These are phyloP conservation scores for Chaetodon trifasciatus DNA, from an alignment of 2,797 vertebrate genomes.

Conservation along the genomic window DNA sequence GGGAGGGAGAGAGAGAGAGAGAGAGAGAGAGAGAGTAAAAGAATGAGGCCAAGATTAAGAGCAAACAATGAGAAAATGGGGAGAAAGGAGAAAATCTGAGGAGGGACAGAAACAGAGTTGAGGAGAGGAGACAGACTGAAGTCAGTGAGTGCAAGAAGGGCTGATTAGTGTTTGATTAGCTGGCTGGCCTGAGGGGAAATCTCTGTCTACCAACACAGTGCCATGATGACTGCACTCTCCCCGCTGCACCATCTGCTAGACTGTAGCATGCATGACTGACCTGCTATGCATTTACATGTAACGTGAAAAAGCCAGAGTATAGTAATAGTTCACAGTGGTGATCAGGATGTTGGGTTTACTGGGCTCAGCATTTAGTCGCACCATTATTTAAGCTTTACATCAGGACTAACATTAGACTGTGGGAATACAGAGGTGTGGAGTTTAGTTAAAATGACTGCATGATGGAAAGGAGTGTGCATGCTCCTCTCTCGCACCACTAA, in stretches of 20 bases:
- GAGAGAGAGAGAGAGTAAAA: conserved; percentile 11
- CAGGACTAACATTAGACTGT: not conserved
- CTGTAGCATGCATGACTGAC: conserved; percentile 56
- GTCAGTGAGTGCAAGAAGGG: conserved; percentile 46
- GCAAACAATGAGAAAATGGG: conserved; percentile 32
- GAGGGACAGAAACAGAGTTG: conserved; percentile 21
- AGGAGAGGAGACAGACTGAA: conserved; percentile 26
- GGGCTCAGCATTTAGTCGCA: not conserved
- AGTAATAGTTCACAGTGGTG: not conserved
- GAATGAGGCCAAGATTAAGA: conserved; percentile 58
- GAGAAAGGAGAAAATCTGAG: conserved; percentile 33
- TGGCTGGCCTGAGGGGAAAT: conserved; percentile 62
- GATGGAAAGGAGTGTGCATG: conserved; percentile 26
- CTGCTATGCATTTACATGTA: conserved; percentile 38
- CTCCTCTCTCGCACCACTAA: conserved; percentile 31
- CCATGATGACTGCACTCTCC: conserved; percentile 50
- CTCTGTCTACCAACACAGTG: conserved; percentile 47
- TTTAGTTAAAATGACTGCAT: conserved; percentile 12
- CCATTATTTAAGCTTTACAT: conserved; percentile 2
- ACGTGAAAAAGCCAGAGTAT: not conserved
- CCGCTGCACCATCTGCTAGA: conserved; percentile 63
- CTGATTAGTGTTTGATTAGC: conserved; percentile 79
- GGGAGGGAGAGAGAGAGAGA: conserved; percentile 13
- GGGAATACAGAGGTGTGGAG: not conserved
- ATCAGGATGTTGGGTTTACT: not conserved